A percentile compares a stretch with the other conserved stretches of the same genome.
These are phyloP conservation scores for Mirounga angustirostris DNA, from an alignment of 2,113 vertebrate species.

Conservation along the genomic window DNA sequence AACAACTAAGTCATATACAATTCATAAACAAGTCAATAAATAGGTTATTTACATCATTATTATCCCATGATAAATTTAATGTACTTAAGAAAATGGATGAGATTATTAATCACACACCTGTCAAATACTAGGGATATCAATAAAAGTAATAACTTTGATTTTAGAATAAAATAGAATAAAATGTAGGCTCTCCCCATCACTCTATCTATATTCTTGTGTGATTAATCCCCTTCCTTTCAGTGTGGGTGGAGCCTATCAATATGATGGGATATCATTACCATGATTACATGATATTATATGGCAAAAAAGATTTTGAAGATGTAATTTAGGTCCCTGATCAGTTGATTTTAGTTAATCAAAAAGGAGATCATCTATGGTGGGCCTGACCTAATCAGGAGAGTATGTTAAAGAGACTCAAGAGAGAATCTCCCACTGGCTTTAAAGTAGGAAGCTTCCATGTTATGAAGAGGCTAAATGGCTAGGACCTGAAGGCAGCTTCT, in stretches of 20 bases:
- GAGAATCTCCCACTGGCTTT: neutral
- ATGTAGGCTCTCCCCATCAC: neutral
- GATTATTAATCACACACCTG: neutral
- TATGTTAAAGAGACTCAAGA: neutral
- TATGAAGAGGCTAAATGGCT: neutral
- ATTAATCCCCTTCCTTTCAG: neutral
- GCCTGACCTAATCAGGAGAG: neutral
- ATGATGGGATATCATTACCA: neutral
- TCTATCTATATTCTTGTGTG: neutral
- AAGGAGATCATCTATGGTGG: neutral
- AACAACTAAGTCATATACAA: neutral
- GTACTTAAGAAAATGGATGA: neutral
- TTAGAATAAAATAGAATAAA: conserved; percentile 21
- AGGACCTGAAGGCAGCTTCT: neutral
- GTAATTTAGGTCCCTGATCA: neutral
- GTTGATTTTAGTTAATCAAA: neutral
- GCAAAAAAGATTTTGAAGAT: neutral
- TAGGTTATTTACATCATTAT: neutral
- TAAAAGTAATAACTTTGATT: neutral
- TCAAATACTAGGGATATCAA: neutral
- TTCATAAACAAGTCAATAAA: neutral
- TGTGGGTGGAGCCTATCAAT: neutral
- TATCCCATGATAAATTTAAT: neutral
- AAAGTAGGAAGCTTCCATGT: neutral
- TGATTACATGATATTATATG: neutral